Percentiles rank a stretch among this genome's conserved stretches.
These are phyloP conservation scores for Drosophila affinis DNA, from an alignment of 2,888 invertebrate species.

Conservation along the genomic window DNA sequence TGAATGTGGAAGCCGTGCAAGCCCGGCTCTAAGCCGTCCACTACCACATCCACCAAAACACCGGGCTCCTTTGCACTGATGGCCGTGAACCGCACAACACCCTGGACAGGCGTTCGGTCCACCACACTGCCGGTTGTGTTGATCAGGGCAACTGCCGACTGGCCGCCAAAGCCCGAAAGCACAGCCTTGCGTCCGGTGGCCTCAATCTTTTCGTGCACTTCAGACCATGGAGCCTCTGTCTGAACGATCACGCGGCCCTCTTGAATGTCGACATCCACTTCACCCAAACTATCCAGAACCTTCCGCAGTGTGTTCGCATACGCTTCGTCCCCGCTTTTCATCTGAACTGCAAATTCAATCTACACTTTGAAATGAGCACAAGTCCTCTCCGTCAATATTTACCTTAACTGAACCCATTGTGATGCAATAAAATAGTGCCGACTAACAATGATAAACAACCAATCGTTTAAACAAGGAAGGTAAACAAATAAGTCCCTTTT, in stretches of 20 bases:
- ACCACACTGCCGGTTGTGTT: slow-evolving; percentile 81
- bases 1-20: slow-evolving; percentile 85
- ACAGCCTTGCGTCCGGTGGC: slow-evolving; percentile 89
- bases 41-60: slow-evolving; percentile 92
- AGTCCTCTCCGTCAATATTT: slow-evolving; percentile 10
- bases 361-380: slow-evolving; percentile 60
- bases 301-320: slow-evolving; percentile 67
- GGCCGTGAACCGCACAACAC: slow-evolving; percentile 89
- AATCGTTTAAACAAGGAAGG: too few relatives aligned
- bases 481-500: too few relatives aligned
- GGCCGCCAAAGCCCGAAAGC: slow-evolving; percentile 91
- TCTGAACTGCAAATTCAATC: slow-evolving; percentile 88
- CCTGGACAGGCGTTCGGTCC: slow-evolving; percentile 85
- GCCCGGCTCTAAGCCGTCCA: slow-evolving; percentile 90
- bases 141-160: slow-evolving; percentile 91
- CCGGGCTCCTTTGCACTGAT: slow-evolving; percentile 82
- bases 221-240: slow-evolving; percentile 82
- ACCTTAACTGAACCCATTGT: slow-evolving; percentile 79
- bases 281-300: slow-evolving; percentile 83
- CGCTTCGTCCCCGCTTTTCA: slow-evolving; percentile 85
- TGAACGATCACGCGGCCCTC: slow-evolving; percentile 81
- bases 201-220: slow-evolving; percentile 85
- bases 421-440: not conserved
- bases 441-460: slow-evolving; percentile 39
- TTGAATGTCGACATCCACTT: slow-evolving; percentile 76